Base-by-base conservation (phyloP, 2,888 invertebrate species). In the Pseudococcus viburni region DNA sequence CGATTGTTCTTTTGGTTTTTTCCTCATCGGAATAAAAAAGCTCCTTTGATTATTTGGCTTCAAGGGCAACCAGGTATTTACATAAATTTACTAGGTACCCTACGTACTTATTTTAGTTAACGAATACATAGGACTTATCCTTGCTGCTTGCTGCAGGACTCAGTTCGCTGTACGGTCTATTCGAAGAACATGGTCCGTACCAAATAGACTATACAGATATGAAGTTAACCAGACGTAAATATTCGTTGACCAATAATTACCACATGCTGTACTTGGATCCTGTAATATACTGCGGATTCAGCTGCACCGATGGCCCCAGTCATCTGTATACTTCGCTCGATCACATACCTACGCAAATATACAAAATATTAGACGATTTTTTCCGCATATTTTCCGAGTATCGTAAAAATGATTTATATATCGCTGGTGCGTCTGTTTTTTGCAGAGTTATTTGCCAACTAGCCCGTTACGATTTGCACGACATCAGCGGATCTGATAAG, bases 151-250 rank as follows among this genome's bases (percentile, higher is more conserved):
- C 1, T 15, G 17, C 33, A 77, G 77, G 77, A 6, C 26, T 77
- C 0, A 93, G 95, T 0, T 96, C 96, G 0, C 92, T 97, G 64
- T 95, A 94, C 90, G 96, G 96, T 0, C 92, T 97, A 1, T 96
- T 97, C 91, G 94, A 94, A 0, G 98, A 98, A 92, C 95, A 97
- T 91, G 96, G 98, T 0, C 97, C 97, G 0, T 94, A 95, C 90
- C 33, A 51, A 33, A 33, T 55, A 33, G 33, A 22, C 89, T 15
- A 19, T 19, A 0, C 15, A 11, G n/a, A n/a, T n/a, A 19, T 22
- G 64, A 19, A 64, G 3, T 19, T 42, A n/a, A 73, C n/a, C 11
- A 19, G 12, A 26, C 68, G 73, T n/a, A 15, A 55, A 64, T 42
- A 39, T 46, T 3, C 68, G 1, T 73, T 59, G 73, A 86, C 64